phyloP scores from a whole-genome alignment of 2,888 invertebrate genomes.

The Pachydiplax longipennis region DNA sequence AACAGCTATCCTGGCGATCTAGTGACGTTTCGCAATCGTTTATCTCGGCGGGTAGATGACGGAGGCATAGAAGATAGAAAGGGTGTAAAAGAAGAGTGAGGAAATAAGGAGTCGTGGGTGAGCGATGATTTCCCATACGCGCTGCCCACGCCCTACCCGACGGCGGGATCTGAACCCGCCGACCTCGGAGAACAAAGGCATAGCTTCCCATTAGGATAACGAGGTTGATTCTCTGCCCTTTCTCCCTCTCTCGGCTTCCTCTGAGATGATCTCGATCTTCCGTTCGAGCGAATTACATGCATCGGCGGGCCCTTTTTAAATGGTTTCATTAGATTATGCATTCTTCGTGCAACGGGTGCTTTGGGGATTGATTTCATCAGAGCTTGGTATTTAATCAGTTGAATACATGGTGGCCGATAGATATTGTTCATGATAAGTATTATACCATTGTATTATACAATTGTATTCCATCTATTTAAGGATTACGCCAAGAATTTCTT shows the following conservation, averaged over 20 bases:
- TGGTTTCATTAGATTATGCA: no score
- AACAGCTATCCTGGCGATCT: not conserved
- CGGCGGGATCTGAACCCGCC: slow-evolving; percentile 16
- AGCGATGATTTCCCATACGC: slow-evolving; percentile 17
- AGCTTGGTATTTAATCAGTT: no score
- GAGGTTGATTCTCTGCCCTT: slow-evolving; percentile 1
- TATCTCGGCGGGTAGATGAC: not conserved
- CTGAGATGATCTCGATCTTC: not conserved
- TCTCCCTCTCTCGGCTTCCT: not conserved
- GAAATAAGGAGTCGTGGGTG: not conserved
- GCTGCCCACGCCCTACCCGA: slow-evolving; percentile 17
- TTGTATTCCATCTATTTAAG: no score
- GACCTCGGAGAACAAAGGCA: slow-evolving; percentile 21
- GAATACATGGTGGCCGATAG: no score
- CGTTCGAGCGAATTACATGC: not conserved
- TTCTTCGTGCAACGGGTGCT: no score
- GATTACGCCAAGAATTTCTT: no score
- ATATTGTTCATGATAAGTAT: no score
- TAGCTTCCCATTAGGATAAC: slow-evolving; percentile 43
- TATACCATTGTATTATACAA: no score
- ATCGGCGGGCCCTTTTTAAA: not conserved
- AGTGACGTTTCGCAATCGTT: not conserved
- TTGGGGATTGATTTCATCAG: no score
- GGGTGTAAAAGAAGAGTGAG: not conserved
- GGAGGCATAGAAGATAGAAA: not conserved